These are phyloP conservation scores for Scaptomyza caliginosa DNA, from an alignment of 2,888 invertebrate genomes.

Conservation along the genomic window DNA sequence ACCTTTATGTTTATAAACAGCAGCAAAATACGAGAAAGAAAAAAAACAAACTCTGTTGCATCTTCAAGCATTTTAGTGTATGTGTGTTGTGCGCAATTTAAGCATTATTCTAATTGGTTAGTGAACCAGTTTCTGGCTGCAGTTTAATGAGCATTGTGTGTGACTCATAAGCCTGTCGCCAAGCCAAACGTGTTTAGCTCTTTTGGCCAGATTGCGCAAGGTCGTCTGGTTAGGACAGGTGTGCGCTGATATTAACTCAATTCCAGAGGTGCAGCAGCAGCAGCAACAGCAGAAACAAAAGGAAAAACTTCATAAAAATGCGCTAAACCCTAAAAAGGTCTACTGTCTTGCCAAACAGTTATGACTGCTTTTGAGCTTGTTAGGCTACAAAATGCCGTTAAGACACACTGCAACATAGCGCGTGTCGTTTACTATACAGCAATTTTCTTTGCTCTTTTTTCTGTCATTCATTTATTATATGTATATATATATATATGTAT, in stretches of 20 bases:
- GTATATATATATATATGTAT: no score
- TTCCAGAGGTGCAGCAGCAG: slow-evolving; percentile 41
- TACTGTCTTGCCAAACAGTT: slow-evolving; percentile 60
- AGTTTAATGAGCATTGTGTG: slow-evolving; percentile 41
- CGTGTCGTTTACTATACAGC: slow-evolving; percentile 49
- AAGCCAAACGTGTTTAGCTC: slow-evolving; percentile 58
- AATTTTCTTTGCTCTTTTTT: slow-evolving; percentile 58
- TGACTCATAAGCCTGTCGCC: slow-evolving; percentile 53
- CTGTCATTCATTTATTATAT: slow-evolving; percentile 24
- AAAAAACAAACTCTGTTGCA: slow-evolving; percentile 2
- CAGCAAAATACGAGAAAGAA: neutral
- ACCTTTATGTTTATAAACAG: slow-evolving; percentile 61
- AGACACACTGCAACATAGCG: slow-evolving; percentile 42
- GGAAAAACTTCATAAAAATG: slow-evolving; percentile 13
- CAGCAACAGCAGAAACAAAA: slow-evolving; percentile 1
- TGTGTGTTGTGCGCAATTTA: slow-evolving; percentile 46
- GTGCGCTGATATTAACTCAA: slow-evolving; percentile 56
- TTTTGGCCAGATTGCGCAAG: slow-evolving; percentile 74
- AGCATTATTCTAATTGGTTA: slow-evolving; percentile 69
- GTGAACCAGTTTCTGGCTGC: slow-evolving; percentile 68
- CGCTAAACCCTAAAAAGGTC: slow-evolving; percentile 1
- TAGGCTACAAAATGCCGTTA: slow-evolving; percentile 56
- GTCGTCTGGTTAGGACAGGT: slow-evolving; percentile 79
- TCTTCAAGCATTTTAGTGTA: slow-evolving; percentile 1
- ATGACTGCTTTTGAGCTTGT: slow-evolving; percentile 67